Percentiles rank a stretch among this genome's conserved stretches.
phyloP scores from a whole-genome alignment of 2,113 vertebrate species.

The Hippocampus abdominalis region DNA sequence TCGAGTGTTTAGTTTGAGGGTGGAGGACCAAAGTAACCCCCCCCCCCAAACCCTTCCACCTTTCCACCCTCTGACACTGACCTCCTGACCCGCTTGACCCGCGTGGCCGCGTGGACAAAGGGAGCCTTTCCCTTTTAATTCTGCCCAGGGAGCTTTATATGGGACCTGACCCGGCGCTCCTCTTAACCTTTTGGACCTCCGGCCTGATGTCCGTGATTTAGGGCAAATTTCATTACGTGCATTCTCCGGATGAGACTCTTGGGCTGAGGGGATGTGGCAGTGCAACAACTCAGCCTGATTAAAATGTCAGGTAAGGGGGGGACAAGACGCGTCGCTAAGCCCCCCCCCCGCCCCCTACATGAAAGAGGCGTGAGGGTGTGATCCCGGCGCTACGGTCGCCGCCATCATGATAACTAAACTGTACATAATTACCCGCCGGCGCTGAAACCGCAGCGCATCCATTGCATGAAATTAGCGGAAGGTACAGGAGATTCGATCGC shows the following conservation, averaged over 20 bases:
- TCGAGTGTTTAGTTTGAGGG: conserved; percentile 48
- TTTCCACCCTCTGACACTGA: conserved; percentile 65
- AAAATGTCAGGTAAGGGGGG: conserved; percentile 60
- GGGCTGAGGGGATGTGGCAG: conserved; percentile 60
- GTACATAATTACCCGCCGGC: neutral
- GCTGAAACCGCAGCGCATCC: conserved; percentile 2
- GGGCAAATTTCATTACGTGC: conserved; percentile 76
- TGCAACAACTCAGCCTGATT: conserved; percentile 65
- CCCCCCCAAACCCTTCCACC: conserved; percentile 29
- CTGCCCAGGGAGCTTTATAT: conserved; percentile 66
- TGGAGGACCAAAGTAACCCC: conserved; percentile 37
- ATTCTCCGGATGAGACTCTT: conserved; percentile 69
- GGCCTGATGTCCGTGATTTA: conserved; percentile 72
- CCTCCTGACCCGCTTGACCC: conserved; percentile 75
- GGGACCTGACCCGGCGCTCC: conserved; percentile 66
- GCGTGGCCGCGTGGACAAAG: conserved; percentile 68
- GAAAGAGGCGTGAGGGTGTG: conserved; percentile 20
- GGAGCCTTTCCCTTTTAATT: conserved; percentile 77
- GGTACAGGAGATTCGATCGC: conserved; percentile 18
- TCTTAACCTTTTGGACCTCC: conserved; percentile 75
- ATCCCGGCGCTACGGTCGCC: neutral
- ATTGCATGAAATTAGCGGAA: neutral
- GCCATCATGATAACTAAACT: conserved; percentile 12
- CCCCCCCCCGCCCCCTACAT: conserved; percentile 3
- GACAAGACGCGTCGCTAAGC: conserved; percentile 41